Base-by-base conservation (phyloP, 2,797 vertebrate genomes). In the Pipistrellus kuhlii region DNA sequence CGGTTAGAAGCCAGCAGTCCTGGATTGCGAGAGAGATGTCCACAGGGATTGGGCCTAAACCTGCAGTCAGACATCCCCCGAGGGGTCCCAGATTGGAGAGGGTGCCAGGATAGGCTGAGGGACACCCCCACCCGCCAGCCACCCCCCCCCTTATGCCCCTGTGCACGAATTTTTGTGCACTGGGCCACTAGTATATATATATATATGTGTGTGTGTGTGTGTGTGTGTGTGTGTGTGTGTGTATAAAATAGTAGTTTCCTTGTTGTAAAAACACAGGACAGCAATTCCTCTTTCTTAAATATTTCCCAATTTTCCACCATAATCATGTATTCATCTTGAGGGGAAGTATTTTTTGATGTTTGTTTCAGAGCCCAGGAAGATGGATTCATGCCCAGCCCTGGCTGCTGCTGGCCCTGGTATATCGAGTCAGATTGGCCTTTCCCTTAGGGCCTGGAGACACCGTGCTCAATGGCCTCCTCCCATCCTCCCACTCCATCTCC, bases 251-350 rank as follows among this genome's bases (percentile, higher is more conserved):
- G 48, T 75, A n/a, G 73, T 75, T 85, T 92, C 53, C 32, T 62
- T 7, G 20, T 83, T 94, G 35, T 73, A 71, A 71, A 32, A 91
- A 89, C 27, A 66, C 44, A 88, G 17, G 0, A 15, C 6, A 76
- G 18, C 78, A 44, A 84, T 38, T 85, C 75, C 30, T 23, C 57
- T 76, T 87, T 93, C 86, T 82, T 35, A 44, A 75, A 48, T 73
- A 55, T 84, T 89, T 89, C 48, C 30, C 66, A 62, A 57, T 57
- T 46, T 76, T 76, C 53, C 41, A 57, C 30, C 41, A 64, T 76
- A 90, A 76, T 78, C 80, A n/a, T 90, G 5, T 68, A 76, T 77
- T 64, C 64, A 89, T 86, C 75, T 51, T 51, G 69, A 66, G 17
- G 8, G 25, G 9, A 57, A 75, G 3, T 68, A 51, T 76, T 93